Evolutionary conservation across 1,140 invertebrate genomes (phyloP).

Genomic region (Sminthurides bifidus): DNA sequence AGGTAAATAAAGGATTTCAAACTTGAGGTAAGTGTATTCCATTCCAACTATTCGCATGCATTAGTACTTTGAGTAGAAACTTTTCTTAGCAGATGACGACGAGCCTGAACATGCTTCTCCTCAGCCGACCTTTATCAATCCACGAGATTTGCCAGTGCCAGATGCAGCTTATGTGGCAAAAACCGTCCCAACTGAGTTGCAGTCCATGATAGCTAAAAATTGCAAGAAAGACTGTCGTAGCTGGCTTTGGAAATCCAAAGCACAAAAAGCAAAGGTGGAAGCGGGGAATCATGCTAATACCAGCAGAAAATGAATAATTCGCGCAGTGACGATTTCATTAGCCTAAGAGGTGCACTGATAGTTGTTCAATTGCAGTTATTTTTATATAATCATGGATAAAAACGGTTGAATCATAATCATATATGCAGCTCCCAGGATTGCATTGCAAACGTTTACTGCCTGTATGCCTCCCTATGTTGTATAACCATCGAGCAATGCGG

Average conservation of each 20-base stretch:
- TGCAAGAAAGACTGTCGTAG: constrained; percentile 24
- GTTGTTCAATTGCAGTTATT: too few relatives aligned
- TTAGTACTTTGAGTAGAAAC: neutral
- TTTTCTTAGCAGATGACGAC: constrained; percentile 19
- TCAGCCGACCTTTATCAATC: neutral
- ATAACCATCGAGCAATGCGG: too few relatives aligned
- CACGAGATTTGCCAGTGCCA: constrained; percentile 5
- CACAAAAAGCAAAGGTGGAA: too few relatives aligned
- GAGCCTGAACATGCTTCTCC: neutral
- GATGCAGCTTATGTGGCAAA: constrained; percentile 2
- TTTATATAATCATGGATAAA: too few relatives aligned
- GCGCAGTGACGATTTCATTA: too few relatives aligned
- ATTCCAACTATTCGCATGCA: neutral
- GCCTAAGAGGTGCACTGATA: too few relatives aligned
- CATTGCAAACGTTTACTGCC: too few relatives aligned
- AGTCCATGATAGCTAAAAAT: constrained; percentile 2
- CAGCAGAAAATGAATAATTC: too few relatives aligned
- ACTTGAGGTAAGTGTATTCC: neutral
- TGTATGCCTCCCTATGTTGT: too few relatives aligned
- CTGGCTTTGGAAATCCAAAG: constrained; percentile 25
- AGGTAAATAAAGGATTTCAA: neutral
- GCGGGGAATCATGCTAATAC: too few relatives aligned
- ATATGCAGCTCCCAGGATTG: too few relatives aligned
- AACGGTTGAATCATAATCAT: too few relatives aligned
- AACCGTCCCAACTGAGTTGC: neutral